Conservation (phyloP, 2,888 invertebrate genomes). For the Spatulosminthurus flaviceps region DNA sequence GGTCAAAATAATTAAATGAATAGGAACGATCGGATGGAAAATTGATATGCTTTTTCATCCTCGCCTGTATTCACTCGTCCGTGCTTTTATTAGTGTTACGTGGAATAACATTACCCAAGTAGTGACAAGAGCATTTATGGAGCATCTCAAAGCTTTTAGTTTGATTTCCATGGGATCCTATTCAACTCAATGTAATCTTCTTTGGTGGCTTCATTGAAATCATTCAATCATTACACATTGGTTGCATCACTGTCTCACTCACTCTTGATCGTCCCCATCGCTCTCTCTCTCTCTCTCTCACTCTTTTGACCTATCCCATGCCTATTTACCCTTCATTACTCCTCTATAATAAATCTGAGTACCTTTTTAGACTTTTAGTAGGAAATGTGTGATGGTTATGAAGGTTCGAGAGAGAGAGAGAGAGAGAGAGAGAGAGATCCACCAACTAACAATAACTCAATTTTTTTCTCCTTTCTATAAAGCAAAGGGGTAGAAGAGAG, state of each 20-base stretch:
- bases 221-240: not conserved
- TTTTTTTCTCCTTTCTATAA: no score
- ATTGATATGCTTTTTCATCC: conserved; percentile 58
- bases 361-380: not conserved
- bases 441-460: no score
- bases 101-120: conserved; percentile 40
- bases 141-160: conserved; percentile 41
- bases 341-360: not conserved
- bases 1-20: conserved; percentile 53
- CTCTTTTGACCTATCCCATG: conserved; percentile 41
- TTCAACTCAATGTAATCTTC: conserved; percentile 50
- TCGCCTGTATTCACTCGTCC: conserved; percentile 47
- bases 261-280: conserved; percentile 24
- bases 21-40: conserved; percentile 57
- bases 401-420: no score
- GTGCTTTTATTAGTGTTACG: conserved; percentile 56
- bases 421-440: no score
- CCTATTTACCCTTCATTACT: conserved; percentile 50
- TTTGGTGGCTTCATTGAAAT: conserved; percentile 48
- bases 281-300: conserved; percentile 32
- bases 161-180: conserved; percentile 41
- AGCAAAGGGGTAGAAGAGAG: no score
- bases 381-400: no score
- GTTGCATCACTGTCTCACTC: not conserved
- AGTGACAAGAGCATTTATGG: conserved; percentile 40